phyloP scores from a whole-genome alignment of 2,113 vertebrate genomes.

The Stegostoma tigrinum region DNA sequence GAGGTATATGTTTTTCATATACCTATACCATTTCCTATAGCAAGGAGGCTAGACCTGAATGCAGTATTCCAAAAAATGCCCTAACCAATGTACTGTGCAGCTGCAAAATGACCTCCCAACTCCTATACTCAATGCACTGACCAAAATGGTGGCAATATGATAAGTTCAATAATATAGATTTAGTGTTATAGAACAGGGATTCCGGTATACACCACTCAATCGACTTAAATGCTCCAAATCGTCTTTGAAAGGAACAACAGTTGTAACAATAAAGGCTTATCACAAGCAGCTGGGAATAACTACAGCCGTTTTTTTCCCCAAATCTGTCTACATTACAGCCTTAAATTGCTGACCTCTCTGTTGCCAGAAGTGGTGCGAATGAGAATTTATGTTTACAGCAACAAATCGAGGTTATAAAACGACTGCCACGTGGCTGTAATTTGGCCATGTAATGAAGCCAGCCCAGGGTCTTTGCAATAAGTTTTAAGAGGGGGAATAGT shows the following conservation, averaged over 20 bases:
- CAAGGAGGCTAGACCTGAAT: too few relatives aligned
- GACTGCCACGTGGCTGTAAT: background rate
- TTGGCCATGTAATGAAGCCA: background rate
- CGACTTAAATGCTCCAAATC: background rate
- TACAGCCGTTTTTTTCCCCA: background rate
- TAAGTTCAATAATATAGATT: too few relatives aligned
- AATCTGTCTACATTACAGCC: background rate
- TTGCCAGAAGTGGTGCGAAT: background rate
- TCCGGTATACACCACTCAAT: background rate
- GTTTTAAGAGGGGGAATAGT: background rate
- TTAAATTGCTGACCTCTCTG: background rate
- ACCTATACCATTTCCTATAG: too few relatives aligned
- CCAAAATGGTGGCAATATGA: too few relatives aligned
- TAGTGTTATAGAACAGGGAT: background rate
- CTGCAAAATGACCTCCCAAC: too few relatives aligned
- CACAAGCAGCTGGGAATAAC: background rate
- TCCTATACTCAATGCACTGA: too few relatives aligned
- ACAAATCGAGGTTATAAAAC: constrained; percentile 5
- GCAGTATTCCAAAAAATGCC: too few relatives aligned
- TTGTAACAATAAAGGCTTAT: background rate
- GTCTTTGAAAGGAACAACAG: background rate
- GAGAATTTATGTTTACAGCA: constrained; percentile 4
- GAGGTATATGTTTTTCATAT: too few relatives aligned
- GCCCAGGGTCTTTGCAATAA: background rate
- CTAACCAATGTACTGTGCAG: background rate